Evolutionary conservation across 2,113 vertebrate genomes (phyloP).

Genomic region (Girardinichthys multiradiatus): DNA sequence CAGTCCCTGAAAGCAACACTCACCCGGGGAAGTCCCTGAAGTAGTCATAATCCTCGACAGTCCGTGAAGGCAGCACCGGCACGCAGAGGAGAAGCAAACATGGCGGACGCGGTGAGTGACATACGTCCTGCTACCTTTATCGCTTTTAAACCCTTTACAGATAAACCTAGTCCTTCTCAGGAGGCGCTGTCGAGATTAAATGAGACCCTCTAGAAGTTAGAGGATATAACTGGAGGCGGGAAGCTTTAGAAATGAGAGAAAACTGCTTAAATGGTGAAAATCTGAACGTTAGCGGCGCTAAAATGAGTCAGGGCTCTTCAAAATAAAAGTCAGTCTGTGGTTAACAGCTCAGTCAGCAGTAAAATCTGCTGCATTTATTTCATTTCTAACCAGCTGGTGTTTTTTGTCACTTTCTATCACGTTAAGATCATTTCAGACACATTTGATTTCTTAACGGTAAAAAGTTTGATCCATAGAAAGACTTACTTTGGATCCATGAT

Average conservation of each 20-base stretch:
- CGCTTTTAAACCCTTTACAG: accelerated
- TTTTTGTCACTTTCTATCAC: neutral
- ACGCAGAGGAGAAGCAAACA: conserved; percentile 19
- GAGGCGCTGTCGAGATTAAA: accelerated
- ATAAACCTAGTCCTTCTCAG: accelerated
- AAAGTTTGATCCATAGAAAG: too few species aligned
- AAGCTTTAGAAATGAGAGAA: neutral
- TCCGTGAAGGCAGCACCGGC: conserved; percentile 28
- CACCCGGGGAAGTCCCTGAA: neutral
- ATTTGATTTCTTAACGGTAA: too few species aligned
- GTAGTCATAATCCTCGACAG: neutral
- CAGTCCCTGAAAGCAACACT: too few species aligned
- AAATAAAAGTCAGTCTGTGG: neutral
- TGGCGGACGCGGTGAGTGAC: conserved; percentile 71
- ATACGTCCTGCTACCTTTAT: accelerated
- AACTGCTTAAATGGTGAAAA: neutral
- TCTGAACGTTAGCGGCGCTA: neutral
- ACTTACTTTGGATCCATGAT: too few species aligned
- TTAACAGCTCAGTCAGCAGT: neutral
- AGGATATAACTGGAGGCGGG: neutral
- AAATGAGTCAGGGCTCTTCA: neutral
- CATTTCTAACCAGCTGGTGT: neutral
- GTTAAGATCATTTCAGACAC: neutral
- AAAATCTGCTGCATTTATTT: neutral
- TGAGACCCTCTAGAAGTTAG: accelerated